Percentiles rank a stretch among this genome's conserved stretches.
Conservation (phyloP, 2,797 vertebrate species). For the Notolabrus celidotus region DNA sequence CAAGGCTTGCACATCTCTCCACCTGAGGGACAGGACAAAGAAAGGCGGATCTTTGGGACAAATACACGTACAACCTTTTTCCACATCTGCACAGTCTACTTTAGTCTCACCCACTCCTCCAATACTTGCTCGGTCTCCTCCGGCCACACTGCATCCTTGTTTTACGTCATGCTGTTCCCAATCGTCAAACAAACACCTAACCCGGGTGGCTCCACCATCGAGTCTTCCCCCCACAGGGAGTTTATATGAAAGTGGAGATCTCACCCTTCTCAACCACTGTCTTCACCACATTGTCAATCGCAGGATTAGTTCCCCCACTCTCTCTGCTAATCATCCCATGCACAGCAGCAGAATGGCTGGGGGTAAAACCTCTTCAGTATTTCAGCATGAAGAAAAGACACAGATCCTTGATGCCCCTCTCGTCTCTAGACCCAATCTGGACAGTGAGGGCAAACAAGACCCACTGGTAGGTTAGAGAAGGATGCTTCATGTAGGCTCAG, state of each 20-base stretch:
- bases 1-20: constrained; percentile 67
- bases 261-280: constrained; percentile 80
- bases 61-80: constrained; percentile 12
- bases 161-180: constrained; percentile 5
- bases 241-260: constrained; percentile 68
- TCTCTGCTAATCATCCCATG: constrained; percentile 45
- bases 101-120: constrained; percentile 40
- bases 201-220: constrained; percentile 9
- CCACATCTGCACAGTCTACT: constrained; percentile 17
- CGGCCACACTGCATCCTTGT: constrained; percentile 15
- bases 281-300: constrained; percentile 80
- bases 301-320: constrained; percentile 77
- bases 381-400: constrained; percentile 48
- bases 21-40: constrained; percentile 54
- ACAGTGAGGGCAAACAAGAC: constrained; percentile 62
- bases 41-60: constrained; percentile 51
- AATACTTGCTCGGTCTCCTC: constrained; percentile 31
- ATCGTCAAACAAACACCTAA: constrained; percentile 27
- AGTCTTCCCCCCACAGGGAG: constrained; percentile 29
- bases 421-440: constrained; percentile 40
- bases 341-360: constrained; percentile 25
- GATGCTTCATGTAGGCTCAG: constrained; percentile 29
- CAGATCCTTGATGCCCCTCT: constrained; percentile 52
- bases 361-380: constrained; percentile 6
- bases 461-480: constrained; percentile 77